Conservation (phyloP, 2,888 invertebrate species). For the Acanthosepion lycidas region DNA sequence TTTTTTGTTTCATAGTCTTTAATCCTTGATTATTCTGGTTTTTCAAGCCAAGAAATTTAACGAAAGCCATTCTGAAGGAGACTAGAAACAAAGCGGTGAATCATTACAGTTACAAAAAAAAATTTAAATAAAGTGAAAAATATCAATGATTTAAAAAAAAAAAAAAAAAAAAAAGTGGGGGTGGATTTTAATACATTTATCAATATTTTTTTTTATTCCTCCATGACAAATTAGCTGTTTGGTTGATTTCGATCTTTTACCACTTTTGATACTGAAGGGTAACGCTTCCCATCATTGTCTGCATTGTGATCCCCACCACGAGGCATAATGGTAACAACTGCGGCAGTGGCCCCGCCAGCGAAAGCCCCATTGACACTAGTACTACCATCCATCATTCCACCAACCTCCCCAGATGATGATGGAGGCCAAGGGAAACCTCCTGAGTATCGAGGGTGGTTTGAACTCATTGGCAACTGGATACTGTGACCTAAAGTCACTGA, state of each 20-base stretch:
- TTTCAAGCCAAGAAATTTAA: not conserved
- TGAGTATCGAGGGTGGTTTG: not conserved
- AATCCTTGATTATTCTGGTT: not conserved
- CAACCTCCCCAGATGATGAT: not conserved
- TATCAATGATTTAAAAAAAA: not conserved
- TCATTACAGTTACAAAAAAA: not conserved
- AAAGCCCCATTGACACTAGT: not conserved
- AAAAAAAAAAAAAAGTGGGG: not conserved
- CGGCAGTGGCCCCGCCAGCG: conserved; percentile 24
- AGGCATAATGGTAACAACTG: not conserved
- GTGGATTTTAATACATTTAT: not conserved
- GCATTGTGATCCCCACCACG: not conserved
- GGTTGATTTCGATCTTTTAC: not conserved
- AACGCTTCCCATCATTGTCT: not conserved
- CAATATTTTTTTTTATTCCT: not conserved
- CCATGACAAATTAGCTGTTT: not conserved
- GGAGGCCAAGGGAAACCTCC: not conserved
- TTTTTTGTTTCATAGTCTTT: not conserved
- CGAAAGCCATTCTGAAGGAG: not conserved
- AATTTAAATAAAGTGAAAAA: not conserved
- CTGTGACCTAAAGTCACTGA: conserved; percentile 55
- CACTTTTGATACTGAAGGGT: not conserved
- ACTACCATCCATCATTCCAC: not conserved
- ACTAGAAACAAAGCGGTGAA: not conserved
- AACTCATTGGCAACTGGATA: not conserved